Conservation (phyloP, 2,888 invertebrate genomes). For the Diloba caeruleocephala region DNA sequence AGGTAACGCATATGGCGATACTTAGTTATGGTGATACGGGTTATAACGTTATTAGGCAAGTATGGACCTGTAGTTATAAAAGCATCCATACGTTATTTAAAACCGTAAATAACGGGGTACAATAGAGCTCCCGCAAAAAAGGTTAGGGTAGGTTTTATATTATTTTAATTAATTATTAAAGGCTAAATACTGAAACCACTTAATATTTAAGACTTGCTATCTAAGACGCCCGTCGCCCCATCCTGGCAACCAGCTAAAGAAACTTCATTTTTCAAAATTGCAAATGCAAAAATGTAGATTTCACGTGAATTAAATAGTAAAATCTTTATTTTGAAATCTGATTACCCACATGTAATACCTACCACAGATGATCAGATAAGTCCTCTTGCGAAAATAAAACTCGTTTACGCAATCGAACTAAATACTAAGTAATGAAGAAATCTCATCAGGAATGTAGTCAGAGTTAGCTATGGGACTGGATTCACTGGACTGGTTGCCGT, state of each 20-base stretch:
- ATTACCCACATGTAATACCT: slow-evolving; percentile 9
- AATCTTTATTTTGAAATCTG: not conserved
- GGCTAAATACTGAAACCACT: too few species aligned
- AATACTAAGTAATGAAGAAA: slow-evolving; percentile 51
- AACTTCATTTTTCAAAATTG: too few species aligned
- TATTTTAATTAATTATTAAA: too few species aligned
- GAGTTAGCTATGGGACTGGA: slow-evolving; percentile 14
- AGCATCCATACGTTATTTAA: not conserved
- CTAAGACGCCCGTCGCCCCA: too few species aligned
- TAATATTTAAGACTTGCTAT: too few species aligned
- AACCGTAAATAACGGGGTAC: slow-evolving; percentile 14
- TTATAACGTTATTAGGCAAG: slow-evolving; percentile 6
- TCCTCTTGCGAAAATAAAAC: slow-evolving; percentile 25
- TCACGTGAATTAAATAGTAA: too few species aligned
- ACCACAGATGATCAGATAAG: slow-evolving; percentile 25
- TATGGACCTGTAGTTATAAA: too few species aligned
- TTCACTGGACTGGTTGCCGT: not conserved
- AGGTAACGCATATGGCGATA: slow-evolving; percentile 14
- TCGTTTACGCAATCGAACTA: slow-evolving; percentile 35
- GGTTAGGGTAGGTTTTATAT: too few species aligned
- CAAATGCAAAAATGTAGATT: too few species aligned
- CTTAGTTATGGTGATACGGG: slow-evolving; percentile 8
- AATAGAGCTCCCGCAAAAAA: not conserved
- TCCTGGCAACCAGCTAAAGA: too few species aligned
- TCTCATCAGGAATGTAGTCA: slow-evolving; percentile 46